Conservation (phyloP, 2,113 vertebrate genomes). For the Glaucidium brasilianum region DNA sequence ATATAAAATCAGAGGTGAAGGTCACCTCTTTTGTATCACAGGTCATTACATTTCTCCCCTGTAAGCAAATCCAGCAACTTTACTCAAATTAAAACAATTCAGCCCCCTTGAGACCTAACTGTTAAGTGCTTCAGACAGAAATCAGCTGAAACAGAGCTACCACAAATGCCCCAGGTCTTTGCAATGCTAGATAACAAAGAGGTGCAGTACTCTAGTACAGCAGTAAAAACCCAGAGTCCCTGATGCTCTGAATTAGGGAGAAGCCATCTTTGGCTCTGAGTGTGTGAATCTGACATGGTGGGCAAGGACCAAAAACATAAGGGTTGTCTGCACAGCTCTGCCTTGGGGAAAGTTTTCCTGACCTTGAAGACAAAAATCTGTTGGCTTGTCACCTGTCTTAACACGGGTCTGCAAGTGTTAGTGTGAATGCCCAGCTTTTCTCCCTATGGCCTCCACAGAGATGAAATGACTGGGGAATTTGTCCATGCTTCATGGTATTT, state of each 20-base stretch:
- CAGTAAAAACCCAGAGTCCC: not conserved
- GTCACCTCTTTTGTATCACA: slow-evolving; percentile 36
- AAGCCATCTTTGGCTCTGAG: not conserved
- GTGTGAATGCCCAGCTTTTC: not conserved
- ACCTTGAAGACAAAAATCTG: not conserved
- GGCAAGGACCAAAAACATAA: not conserved
- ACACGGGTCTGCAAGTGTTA: not conserved
- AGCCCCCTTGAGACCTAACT: not conserved
- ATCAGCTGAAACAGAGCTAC: slow-evolving; percentile 7
- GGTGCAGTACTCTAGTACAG: not conserved
- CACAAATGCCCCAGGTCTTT: not conserved
- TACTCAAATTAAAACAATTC: slow-evolving; percentile 41
- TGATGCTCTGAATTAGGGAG: not conserved
- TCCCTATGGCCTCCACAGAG: not conserved
- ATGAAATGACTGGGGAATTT: not conserved
- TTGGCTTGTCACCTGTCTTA: not conserved
- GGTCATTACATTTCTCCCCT: not conserved
- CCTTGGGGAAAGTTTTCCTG: not conserved
- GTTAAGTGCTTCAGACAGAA: slow-evolving; percentile 10
- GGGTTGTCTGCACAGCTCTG: not conserved
- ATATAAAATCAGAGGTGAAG: slow-evolving; percentile 38
- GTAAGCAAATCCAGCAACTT: slow-evolving; percentile 11
- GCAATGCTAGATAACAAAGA: not conserved
- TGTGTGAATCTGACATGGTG: fast-evolving
- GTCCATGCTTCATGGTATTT: not conserved